Evolutionary conservation across 1,140 invertebrate genomes (phyloP).

Genomic region (Aphaenogaster rudis): DNA sequence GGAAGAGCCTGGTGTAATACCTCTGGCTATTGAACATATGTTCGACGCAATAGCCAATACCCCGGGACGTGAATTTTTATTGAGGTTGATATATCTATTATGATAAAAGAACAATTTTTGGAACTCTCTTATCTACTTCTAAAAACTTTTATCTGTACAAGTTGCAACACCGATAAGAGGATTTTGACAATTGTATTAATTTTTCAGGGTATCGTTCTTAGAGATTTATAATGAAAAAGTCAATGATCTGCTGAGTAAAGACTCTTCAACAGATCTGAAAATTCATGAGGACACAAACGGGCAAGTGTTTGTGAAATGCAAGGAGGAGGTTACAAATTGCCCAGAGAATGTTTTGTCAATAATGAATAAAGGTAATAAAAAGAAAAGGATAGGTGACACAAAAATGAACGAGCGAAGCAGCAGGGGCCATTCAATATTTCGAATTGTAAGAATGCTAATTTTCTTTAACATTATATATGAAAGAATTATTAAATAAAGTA

Average conservation of each 20-base stretch:
- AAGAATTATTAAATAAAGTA: background rate
- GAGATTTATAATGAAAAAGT: conserved; percentile 95
- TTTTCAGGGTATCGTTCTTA: conserved; percentile 91
- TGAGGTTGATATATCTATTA: conserved; percentile 75
- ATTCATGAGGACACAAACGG: conserved; percentile 89
- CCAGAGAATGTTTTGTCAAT: conserved; percentile 89
- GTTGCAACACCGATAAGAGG: background rate
- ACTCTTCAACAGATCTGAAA: conserved; percentile 89
- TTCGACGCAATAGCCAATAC: conserved; percentile 91
- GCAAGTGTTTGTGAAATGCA: conserved; percentile 87
- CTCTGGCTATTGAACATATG: conserved; percentile 90
- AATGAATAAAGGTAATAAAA: conserved; percentile 90
- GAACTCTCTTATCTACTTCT: background rate
- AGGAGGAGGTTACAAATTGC: conserved; percentile 89
- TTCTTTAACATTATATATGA: conserved; percentile 47
- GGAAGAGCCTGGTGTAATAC: too few relatives aligned
- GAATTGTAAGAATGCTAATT: conserved; percentile 85
- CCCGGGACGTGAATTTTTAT: conserved; percentile 89
- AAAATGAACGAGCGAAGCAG: conserved; percentile 94
- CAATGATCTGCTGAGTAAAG: conserved; percentile 90
- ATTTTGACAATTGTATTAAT: conserved; percentile 23
- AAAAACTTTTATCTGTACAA: background rate
- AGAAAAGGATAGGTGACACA: conserved; percentile 91
- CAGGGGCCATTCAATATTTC: conserved; percentile 93
- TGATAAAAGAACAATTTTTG: conserved; percentile 19